Conservation (phyloP, 1,140 invertebrate genomes). For the Phortica variegata region DNA sequence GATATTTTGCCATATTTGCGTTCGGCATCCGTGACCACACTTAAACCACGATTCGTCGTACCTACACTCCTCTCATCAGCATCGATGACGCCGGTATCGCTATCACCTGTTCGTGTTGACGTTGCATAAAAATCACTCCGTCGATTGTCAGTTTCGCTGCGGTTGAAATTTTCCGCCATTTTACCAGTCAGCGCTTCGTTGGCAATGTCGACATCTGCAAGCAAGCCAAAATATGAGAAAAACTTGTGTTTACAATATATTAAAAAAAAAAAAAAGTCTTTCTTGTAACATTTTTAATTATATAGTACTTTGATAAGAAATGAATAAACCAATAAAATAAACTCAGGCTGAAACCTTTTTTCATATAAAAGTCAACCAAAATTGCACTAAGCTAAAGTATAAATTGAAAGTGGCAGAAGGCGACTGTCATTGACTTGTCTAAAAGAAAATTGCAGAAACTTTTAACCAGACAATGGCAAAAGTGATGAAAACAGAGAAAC, state of each 20-base stretch:
- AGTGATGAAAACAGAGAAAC: too few species aligned
- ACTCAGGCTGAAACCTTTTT: too few species aligned
- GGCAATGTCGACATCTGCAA: conserved; percentile 38
- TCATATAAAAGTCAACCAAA: too few species aligned
- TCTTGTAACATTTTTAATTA: not conserved
- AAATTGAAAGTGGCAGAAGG: too few species aligned
- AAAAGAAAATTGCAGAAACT: too few species aligned
- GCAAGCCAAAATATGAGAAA: not conserved
- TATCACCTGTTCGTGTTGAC: conserved; percentile 7
- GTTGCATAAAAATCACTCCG: not conserved
- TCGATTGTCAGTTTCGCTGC: not conserved
- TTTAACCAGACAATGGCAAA: too few species aligned
- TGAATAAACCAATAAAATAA: too few species aligned
- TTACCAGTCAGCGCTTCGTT: conserved; percentile 32
- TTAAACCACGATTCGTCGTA: not conserved
- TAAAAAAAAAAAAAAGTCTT: not conserved
- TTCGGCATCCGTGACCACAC: conserved; percentile 58
- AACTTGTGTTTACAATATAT: not conserved
- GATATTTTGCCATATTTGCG: conserved; percentile 67
- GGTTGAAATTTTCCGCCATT: conserved; percentile 10
- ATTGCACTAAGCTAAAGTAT: too few species aligned
- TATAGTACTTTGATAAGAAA: too few species aligned
- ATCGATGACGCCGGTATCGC: conserved; percentile 8
- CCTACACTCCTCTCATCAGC: not conserved
- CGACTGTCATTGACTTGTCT: too few species aligned